These are phyloP conservation scores for Drosophila ohnishii DNA, from an alignment of 1,140 invertebrate genomes.

Conservation along the genomic window DNA sequence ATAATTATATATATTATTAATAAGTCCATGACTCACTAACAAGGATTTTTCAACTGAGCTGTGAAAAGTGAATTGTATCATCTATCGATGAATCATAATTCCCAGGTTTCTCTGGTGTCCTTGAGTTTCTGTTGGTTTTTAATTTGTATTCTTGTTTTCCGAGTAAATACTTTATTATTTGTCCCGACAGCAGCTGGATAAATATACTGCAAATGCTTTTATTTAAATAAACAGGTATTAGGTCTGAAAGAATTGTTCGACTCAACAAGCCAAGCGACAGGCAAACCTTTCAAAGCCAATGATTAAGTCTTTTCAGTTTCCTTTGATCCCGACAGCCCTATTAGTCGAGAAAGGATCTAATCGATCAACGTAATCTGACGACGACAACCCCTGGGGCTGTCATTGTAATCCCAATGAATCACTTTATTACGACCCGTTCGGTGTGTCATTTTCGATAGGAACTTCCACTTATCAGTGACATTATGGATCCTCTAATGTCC, in stretches of 20 bases:
- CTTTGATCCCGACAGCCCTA: neutral
- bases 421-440: conserved; percentile 21
- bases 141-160: conserved; percentile 7
- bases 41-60: neutral
- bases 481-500: conserved; percentile 11
- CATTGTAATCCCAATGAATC: conserved; percentile 30
- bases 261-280: neutral
- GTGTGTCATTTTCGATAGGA: conserved; percentile 26
- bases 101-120: conserved; percentile 1
- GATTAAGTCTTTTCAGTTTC: neutral
- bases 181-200: conserved; percentile 19
- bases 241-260: neutral
- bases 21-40: neutral
- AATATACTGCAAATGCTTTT: conserved; percentile 27
- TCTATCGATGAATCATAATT: neutral
- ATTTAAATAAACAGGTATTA: conserved; percentile 7
- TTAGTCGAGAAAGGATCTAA: conserved; percentile 13
- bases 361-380: conserved; percentile 12
- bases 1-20: neutral
- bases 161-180: conserved; percentile 18
- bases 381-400: neutral
- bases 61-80: no score
- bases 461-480: conserved; percentile 28
- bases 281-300: neutral
- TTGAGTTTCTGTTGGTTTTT: conserved; percentile 12